These are phyloP conservation scores for Conus canariensis DNA, from an alignment of 2,888 invertebrate species.

Conservation along the genomic window DNA sequence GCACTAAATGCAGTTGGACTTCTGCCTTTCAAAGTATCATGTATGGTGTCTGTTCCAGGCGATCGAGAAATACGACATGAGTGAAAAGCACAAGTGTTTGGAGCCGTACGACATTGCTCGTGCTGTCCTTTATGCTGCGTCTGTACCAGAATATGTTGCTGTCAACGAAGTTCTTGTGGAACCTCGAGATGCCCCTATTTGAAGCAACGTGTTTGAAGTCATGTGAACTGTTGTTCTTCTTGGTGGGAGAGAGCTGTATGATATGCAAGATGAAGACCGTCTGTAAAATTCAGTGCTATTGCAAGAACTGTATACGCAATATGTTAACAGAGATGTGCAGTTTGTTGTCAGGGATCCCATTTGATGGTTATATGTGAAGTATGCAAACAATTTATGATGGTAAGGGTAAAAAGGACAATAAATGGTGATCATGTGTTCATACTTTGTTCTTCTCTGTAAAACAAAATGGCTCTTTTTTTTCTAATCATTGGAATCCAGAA, in stretches of 20 bases:
- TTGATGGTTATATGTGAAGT: neutral
- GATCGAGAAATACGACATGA: slow-evolving; percentile 71
- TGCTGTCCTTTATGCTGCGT: slow-evolving; percentile 77
- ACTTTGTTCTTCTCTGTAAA: too few relatives aligned
- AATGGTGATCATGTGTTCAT: neutral
- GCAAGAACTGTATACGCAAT: neutral
- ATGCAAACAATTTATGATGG: slow-evolving; percentile 7
- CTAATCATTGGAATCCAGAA: too few relatives aligned
- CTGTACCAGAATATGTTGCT: slow-evolving; percentile 76
- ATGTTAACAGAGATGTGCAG: neutral
- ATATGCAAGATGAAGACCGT: neutral
- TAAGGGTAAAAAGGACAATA: too few relatives aligned
- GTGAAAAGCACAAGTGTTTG: slow-evolving; percentile 69
- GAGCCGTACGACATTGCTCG: slow-evolving; percentile 77
- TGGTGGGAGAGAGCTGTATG: neutral
- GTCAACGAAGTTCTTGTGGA: slow-evolving; percentile 79
- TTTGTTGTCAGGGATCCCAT: neutral
- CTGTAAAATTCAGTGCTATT: neutral
- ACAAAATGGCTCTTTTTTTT: neutral
- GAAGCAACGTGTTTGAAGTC: slow-evolving; percentile 25
- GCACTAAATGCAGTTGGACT: too few relatives aligned
- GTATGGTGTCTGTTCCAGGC: slow-evolving; percentile 64
- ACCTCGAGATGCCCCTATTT: slow-evolving; percentile 73
- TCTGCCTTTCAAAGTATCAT: neutral
- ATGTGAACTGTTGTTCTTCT: too few relatives aligned